phyloP scores from a whole-genome alignment of 2,888 invertebrate genomes.

The Leptinotarsa rubiginosa region DNA sequence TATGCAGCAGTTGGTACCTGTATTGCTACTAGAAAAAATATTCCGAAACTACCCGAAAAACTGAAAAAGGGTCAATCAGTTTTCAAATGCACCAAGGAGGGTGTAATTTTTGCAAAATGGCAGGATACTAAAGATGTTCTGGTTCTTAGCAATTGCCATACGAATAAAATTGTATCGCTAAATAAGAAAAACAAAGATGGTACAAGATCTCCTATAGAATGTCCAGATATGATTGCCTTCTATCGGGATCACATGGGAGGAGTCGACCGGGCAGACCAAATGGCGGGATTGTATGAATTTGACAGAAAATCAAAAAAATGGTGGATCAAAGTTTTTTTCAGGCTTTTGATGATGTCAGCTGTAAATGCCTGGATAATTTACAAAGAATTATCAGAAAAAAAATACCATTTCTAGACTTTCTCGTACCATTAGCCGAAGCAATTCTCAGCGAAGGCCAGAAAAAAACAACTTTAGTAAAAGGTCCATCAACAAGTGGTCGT shows the following conservation, averaged over 20 bases:
- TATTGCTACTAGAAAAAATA: conserved; percentile 20
- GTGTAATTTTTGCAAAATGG: conserved; percentile 26
- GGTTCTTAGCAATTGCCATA: conserved; percentile 54
- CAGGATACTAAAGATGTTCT: conserved; percentile 54
- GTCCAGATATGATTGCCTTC: conserved; percentile 47
- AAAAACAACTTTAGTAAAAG: conserved; percentile 26
- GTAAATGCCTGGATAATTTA: conserved; percentile 52
- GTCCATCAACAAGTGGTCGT: conserved; percentile 28
- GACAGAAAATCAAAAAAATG: conserved; percentile 54
- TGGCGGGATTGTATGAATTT: conserved; percentile 51
- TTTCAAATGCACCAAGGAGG: conserved; percentile 24
- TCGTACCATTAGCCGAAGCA: conserved; percentile 2
- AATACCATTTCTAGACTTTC: conserved; percentile 1
- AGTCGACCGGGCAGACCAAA: conserved; percentile 55
- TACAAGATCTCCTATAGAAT: conserved; percentile 44
- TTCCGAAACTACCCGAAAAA: conserved; percentile 12
- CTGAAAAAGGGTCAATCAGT: conserved; percentile 12
- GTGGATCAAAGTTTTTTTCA: conserved; percentile 55
- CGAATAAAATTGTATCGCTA: conserved; percentile 33
- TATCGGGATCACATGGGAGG: conserved; percentile 52
- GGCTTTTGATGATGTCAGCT: conserved; percentile 49
- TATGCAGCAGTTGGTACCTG: conserved; percentile 25
- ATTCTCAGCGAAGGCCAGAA: conserved; percentile 11
- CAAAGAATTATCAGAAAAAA: conserved; percentile 27
- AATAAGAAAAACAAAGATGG: conserved; percentile 53